These are phyloP conservation scores for Diploscapter pachys DNA, from an alignment of 1,140 invertebrate genomes.

Conservation along the genomic window DNA sequence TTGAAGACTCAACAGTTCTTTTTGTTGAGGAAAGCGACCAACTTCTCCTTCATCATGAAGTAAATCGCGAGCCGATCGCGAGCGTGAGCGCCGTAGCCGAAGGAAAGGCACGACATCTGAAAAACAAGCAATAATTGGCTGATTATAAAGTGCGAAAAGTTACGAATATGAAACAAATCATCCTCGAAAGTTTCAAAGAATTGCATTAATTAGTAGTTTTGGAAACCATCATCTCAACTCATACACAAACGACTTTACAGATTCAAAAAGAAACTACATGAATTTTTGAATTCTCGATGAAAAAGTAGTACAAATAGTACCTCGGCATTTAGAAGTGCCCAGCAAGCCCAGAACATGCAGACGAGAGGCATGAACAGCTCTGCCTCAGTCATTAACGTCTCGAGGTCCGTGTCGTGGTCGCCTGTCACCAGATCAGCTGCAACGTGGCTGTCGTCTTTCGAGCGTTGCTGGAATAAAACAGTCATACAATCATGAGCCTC, in stretches of 20 bases:
- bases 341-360: conserved; percentile 50
- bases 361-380: conserved; percentile 45
- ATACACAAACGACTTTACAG: not conserved
- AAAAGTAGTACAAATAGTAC: not conserved
- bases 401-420: conserved; percentile 30
- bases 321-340: conserved; percentile 47
- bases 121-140: conserved; percentile 13
- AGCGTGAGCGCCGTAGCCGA: conserved; percentile 36
- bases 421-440: conserved; percentile 34
- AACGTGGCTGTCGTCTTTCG: conserved; percentile 34
- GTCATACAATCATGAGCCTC: no score
- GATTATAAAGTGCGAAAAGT: not conserved
- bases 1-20: no score
- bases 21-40: conserved; percentile 18
- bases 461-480: no score
- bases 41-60: conserved; percentile 33
- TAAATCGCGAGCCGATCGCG: conserved; percentile 41
- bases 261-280: not conserved
- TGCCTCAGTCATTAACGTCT: conserved; percentile 37
- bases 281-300: not conserved
- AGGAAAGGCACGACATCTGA: conserved; percentile 15
- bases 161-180: no score
- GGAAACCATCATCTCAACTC: not conserved
- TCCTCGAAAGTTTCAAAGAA: no score
- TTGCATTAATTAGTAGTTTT: not conserved